Base-by-base conservation (phyloP, 2,113 vertebrate genomes). In the Platysternon megacephalum region DNA sequence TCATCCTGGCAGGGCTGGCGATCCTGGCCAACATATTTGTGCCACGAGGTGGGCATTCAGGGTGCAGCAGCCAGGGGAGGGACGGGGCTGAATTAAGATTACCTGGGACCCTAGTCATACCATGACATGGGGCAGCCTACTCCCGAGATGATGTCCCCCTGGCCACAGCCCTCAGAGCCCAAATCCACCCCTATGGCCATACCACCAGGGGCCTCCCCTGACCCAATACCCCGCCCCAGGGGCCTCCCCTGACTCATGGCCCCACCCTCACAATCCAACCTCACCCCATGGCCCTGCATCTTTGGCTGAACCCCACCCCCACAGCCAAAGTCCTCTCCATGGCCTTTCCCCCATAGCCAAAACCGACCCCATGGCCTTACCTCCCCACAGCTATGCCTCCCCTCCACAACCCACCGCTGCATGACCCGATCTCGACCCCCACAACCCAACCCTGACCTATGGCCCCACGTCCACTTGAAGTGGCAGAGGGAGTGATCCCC, bases 1-100 rank as follows among this genome's bases (percentile, higher is more conserved):
- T 99, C 24, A 96, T 98, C 44, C 1, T 98, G 1, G 97, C 98
- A 2, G 99, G 98, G 9, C 11, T 98, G 87, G 97, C 96, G 29
- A 97, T 98, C 86, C 68, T 99, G 82, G 83, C 96, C 53, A 99
- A 99, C 92, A 87, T 98, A 52, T 96, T 99, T 79, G 98, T 99
- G n/a, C 98, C 99, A 51, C 44, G 94, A 22, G 98, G 99, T 99
- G 65, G 93, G 83, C 22, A 28, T 42, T 44, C 42, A 26, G 42
- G 42, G 72, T 44, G 39, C 72, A 44, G 21, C 35, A 28, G 1
- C 2, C 49, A 7, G 24, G 28, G 24, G 46, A 21, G 14, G 29
- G 8, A 13, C 12, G 51, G 56, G 53, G 28, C 58, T 89, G 42
- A 79, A 44, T 48, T 32, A 29, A 32, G 44, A 13, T 49, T 13